Evolutionary conservation across 2,888 invertebrate species (phyloP), one percentile per base, ranked within the genome.

Genomic region (Boloria selene): DNA sequence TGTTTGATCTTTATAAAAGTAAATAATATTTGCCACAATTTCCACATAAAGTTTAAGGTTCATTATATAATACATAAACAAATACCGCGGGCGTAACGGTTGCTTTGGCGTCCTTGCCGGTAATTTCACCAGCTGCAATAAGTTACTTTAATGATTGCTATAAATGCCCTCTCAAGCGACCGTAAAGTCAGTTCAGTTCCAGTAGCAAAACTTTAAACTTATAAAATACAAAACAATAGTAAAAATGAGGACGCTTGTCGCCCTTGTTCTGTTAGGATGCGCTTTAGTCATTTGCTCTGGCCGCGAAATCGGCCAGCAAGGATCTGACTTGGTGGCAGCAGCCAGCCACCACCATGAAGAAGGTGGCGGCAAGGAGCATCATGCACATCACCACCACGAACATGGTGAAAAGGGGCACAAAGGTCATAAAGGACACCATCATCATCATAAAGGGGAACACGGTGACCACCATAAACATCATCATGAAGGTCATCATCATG

Each of bases 381-480:
- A 95, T 75, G 92, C 88, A 2, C 94, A 95, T 72, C 95, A 95
- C 76, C 95, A 95, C 78, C 93, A 94, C 73, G 93, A 94, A 65
- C 93, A 95, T 75, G 95, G 95, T 2, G 93, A 94, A 64, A 95
- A 96, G 78, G 95, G 95, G 0, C 95, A 96, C 72, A 96, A 96
- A 76, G 97, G 96, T 0, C 95, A 96, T 86, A 95, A 96, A 79
- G 93, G 94, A 47, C 94, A 95, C 72, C 95, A 96, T 76, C 95
- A 96, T 77, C 96, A 96, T 87, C 95, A 96, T 75, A 95, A 96
- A 77, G 96, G 95, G 13, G 95, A 95, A 42, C 95, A 96, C 77
- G 96, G 96, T 7, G 93, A 95, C 67, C 95, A 96, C 78, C 95
- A 95, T 61, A 95, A 96, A 77, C 95, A 96, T 74, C 95, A 96